These are phyloP conservation scores for Portunus trituberculatus DNA, from an alignment of 1,140 invertebrate species.

Conservation along the genomic window DNA sequence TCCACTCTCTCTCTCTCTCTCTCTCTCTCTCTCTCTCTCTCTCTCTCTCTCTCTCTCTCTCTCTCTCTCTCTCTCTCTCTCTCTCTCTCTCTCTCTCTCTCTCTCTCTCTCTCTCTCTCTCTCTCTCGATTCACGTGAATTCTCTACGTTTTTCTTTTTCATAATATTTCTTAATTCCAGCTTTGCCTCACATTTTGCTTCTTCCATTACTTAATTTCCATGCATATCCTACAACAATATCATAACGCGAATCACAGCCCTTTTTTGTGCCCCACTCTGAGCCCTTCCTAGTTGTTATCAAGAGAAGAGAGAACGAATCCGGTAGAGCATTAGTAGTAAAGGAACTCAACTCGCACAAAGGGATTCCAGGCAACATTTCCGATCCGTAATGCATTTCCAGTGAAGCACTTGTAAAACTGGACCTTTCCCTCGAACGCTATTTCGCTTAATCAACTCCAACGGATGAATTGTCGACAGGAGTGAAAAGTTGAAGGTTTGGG, in stretches of 20 bases:
- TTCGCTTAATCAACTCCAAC: neutral
- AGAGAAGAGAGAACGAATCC: no score
- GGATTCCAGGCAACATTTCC: neutral
- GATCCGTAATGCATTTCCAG: neutral
- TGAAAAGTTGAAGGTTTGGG: neutral
- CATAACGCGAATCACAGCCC: no score
- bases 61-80: neutral
- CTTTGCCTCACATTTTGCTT: no score
- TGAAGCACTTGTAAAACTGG: neutral
- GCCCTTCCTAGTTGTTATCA: no score
- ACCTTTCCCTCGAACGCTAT: neutral
- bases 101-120: constrained; percentile 1
- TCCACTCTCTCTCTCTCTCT: no score
- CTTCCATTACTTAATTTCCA: no score
- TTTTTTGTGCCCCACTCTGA: no score
- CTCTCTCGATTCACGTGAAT: neutral
- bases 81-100: constrained; percentile 29
- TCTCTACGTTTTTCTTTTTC: no score
- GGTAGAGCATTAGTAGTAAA: no score
- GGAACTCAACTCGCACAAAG: no score
- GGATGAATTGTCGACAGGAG: neutral
- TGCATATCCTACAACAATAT: no score
- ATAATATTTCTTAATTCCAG: no score
- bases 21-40: neutral
- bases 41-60: neutral